Evolutionary conservation across 2,888 invertebrate genomes (phyloP).

Genomic region (Anthophora plumipes): DNA sequence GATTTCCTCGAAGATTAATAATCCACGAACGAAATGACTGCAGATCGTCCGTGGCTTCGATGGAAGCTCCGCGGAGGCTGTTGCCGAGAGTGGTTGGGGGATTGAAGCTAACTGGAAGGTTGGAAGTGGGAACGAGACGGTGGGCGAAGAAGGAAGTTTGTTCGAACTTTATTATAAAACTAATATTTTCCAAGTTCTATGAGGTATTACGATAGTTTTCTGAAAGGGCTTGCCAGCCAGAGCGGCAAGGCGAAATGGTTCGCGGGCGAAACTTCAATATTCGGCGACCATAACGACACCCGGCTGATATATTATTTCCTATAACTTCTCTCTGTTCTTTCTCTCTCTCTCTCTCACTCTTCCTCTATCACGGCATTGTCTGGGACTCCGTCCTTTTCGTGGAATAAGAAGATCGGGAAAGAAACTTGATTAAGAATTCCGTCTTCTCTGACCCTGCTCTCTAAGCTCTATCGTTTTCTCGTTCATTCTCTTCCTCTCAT

Average conservation of each 20-base stretch:
- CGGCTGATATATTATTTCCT: slow-evolving; percentile 78
- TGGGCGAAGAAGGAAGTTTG: slow-evolving; percentile 62
- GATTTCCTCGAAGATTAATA: slow-evolving; percentile 72
- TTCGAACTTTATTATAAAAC: slow-evolving; percentile 75
- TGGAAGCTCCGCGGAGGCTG: slow-evolving; percentile 12
- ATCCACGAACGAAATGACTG: slow-evolving; percentile 66
- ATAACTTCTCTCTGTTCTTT: slow-evolving; percentile 69
- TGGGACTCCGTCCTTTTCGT: slow-evolving; percentile 18
- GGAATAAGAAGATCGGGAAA: slow-evolving; percentile 47
- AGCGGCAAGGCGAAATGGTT: slow-evolving; percentile 68
- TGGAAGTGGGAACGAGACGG: background rate
- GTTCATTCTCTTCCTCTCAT: background rate
- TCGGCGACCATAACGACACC: slow-evolving; percentile 79
- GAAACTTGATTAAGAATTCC: slow-evolving; percentile 77
- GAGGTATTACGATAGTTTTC: slow-evolving; percentile 79
- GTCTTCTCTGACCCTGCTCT: slow-evolving; percentile 61
- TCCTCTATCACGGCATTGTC: slow-evolving; percentile 62
- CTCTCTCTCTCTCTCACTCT: no score
- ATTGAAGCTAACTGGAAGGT: background rate
- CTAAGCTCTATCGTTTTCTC: background rate
- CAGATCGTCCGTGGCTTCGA: background rate
- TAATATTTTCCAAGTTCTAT: slow-evolving; percentile 77
- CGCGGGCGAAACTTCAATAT: slow-evolving; percentile 77
- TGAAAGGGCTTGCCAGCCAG: slow-evolving; percentile 69
- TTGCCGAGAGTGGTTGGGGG: background rate